These are phyloP conservation scores for Nysson spinosus DNA, from an alignment of 2,888 invertebrate genomes.

Conservation along the genomic window DNA sequence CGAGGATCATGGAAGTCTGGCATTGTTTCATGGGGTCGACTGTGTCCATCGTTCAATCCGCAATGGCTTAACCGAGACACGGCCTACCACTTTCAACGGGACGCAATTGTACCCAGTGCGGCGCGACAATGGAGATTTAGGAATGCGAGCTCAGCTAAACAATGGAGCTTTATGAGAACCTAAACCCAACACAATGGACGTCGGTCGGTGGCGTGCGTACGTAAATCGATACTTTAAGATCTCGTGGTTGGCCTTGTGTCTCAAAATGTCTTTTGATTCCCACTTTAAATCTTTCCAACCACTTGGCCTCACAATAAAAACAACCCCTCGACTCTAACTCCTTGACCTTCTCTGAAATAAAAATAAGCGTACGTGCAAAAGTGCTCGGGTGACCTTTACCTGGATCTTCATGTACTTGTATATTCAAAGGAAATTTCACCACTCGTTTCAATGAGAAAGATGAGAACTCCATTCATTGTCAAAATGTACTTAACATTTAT, in stretches of 20 bases:
- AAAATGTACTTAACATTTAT: too few relatives aligned
- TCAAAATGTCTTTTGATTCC: slow-evolving; percentile 9
- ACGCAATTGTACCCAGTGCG: slow-evolving; percentile 57
- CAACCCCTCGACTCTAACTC: too few relatives aligned
- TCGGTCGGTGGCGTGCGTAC: slow-evolving; percentile 27
- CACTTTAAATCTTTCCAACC: not conserved
- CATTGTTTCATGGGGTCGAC: slow-evolving; percentile 30
- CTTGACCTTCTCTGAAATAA: too few relatives aligned
- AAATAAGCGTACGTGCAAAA: too few relatives aligned
- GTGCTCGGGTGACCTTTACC: too few relatives aligned
- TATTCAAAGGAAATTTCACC: too few relatives aligned
- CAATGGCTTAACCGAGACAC: slow-evolving; percentile 40
- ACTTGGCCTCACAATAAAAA: too few relatives aligned
- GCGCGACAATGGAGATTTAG: slow-evolving; percentile 67
- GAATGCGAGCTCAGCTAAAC: slow-evolving; percentile 65
- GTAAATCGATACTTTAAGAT: slow-evolving; percentile 60
- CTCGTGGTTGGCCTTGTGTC: slow-evolving; percentile 12
- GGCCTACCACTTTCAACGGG: slow-evolving; percentile 38
- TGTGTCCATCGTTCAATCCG: slow-evolving; percentile 43
- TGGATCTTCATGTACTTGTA: too few relatives aligned
- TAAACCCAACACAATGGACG: slow-evolving; percentile 64
- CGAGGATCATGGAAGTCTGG: slow-evolving; percentile 4
- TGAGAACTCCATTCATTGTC: too few relatives aligned
- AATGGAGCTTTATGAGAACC: slow-evolving; percentile 67
- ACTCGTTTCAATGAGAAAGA: too few relatives aligned